Evolutionary conservation across 2,797 vertebrate species (phyloP).

Genomic region (Heteromormyrus szaboi): DNA sequence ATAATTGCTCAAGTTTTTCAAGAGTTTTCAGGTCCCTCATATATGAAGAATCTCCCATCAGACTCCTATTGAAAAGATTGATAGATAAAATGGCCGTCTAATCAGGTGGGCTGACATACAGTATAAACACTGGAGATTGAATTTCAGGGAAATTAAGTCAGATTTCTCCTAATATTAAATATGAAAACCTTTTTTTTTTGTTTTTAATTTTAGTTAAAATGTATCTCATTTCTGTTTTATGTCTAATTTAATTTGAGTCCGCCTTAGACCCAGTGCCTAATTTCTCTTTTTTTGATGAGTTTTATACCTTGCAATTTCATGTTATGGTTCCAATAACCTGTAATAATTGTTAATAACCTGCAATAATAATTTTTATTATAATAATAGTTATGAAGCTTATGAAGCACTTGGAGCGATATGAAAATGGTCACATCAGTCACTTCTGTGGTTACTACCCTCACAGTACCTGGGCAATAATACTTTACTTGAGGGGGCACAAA

Average conservation of each 20-base stretch:
- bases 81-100: background rate
- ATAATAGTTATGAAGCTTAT: slow-evolving; percentile 5
- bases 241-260: background rate
- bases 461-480: background rate
- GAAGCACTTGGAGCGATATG: background rate
- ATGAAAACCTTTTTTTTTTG: background rate
- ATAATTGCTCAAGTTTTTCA: background rate
- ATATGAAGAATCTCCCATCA: background rate
- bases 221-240: background rate
- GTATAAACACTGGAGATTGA: background rate
- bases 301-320: background rate
- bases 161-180: background rate
- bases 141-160: background rate
- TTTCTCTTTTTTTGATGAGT: background rate
- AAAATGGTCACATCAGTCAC: background rate
- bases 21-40: background rate
- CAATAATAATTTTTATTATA: background rate
- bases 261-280: background rate
- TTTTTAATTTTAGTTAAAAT: background rate
- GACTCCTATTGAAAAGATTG: background rate
- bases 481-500: background rate
- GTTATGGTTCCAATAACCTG: background rate
- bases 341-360: background rate
- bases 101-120: background rate
- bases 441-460: background rate